Base-by-base conservation (phyloP, 2,888 invertebrate genomes). In the Euproctis similis region DNA sequence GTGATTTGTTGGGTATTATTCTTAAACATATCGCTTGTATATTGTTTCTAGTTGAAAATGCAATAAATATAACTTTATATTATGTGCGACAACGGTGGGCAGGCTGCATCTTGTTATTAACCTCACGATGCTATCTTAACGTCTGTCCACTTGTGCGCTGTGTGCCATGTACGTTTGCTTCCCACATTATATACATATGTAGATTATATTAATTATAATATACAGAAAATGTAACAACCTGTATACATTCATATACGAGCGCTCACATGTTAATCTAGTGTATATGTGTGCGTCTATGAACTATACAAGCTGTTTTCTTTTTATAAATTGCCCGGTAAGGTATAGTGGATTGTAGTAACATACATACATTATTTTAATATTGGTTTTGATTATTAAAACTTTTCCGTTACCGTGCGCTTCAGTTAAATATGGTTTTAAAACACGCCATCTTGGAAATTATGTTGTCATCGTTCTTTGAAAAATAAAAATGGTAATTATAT, bases 141-240 rank as follows among this genome's bases (percentile, higher is more conserved):
- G 34, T 38, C n/a, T 5, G 19, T 31, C 6, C 14, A 31, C 38
- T 23, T 8, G 13, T 17, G 31, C 31, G 37, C 21, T 26, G 38
- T 28, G 49, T 49, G 49, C 50, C 49, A 49, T 49, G 43, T 39
- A 38, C 8, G 26, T 24, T 40, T 31, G 46, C 35, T 44, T 42
- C 36, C 34, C 19, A 19, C 21, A 27, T 34, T 37, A 13, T 29
- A 30, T 24, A 20, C 31, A 34, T 28, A 31, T n/a, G n/a, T 31
- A 34, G 8, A 30, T 19, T 26, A 13, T 26, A 9, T 22, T 33
- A 33, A 22, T 26, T 13, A 24, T 9, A n/a, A 25, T 16, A 8
- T n/a, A 11, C 24, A 24, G 4, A 1, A 18, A 27, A 5, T 8
- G 28, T 10, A 43, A 36, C 25, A 24, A 28, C 2, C 25, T 32